Evolutionary conservation across 2,797 vertebrate genomes (phyloP), one percentile per base, ranked within the genome.

Genomic region (Enteromius afrohamiltoni): DNA sequence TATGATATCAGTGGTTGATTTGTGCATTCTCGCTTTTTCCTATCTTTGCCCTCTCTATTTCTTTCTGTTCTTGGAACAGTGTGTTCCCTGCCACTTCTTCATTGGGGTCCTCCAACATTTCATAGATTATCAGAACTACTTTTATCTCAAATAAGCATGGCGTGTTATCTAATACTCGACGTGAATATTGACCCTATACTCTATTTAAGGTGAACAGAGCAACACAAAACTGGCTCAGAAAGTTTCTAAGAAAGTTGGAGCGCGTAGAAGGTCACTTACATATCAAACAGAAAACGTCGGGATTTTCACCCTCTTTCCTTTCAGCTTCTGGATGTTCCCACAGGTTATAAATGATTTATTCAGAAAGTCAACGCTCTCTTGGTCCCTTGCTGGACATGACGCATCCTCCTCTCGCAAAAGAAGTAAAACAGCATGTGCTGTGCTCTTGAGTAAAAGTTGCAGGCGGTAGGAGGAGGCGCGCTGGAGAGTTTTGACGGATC

Each of bases 251-350:
- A 65, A 58, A 11, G 13, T 49, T 62, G 76, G 8, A 47, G 71
- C 26, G 65, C 62, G 65, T 78, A 88, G 69, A 77, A 31, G 62
- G 29, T 84, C 42, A 89, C 88, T 88, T 89, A 89, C 88, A 88
- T 88, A 23, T 64, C 34, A 71, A 67, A 83, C 74, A 53, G 78
- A 37, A 71, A 31, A 58, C 51, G 26, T 69, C 80, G 23, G 62
- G 77, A 69, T 75, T 84, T 76, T 85, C 82, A 84, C 82, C 31
- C 64, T 71, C 68, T 80, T 83, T 42, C 49, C 77, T 79, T 71
- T 79, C 80, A 31, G 37, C 69, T 26, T 55, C n/a, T 58, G 68
- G 64, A 62, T 80, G 45, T 60, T 74, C 68, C 67, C 45, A 53
- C 34, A 23, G 19, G 70, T 34, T 76, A 31, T 68, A 16, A 29